Base-by-base conservation (phyloP, 2,888 invertebrate genomes). In the Agapostemon virescens region DNA sequence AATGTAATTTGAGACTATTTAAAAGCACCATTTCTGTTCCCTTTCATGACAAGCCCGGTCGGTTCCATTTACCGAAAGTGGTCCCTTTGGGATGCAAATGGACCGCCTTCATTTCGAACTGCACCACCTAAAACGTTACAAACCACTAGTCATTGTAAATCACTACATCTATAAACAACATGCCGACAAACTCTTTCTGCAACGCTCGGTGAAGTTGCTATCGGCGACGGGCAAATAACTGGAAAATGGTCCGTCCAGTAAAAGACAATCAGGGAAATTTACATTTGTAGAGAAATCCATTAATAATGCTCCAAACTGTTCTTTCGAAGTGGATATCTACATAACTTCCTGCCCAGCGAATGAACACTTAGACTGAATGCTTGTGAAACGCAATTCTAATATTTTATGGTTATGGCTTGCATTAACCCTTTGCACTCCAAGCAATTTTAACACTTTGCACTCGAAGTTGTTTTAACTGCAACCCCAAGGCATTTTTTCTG, bases 61-160 rank as follows among this genome's bases (percentile, higher is more conserved):
- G 40, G 55, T 67, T 67, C 58, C 58, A 42, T 67, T 74, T 67
- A 42, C n/a, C 36, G n/a, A 40, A 74, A 74, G 17, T 52, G 73
- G 55, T 40, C 17, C 38, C 40, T 67, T 67, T 33, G 23, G 33
- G 58, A 67, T 74, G 67, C 33, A 74, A 74, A 58, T 58, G 40
- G 67, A 33, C 36, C 26, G 23, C 26, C 38, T 38, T 15, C 52
- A 11, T 36, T 63, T 52, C 52, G 52, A 38, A 66, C 26, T 38
- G 49, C 33, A 26, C 30, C 17, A 23, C 33, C 63, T 40, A 26
- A 64, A 52, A n/a, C 36, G 26, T 38, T 49, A 13, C 23, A 49
- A 64, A 63, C 20, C 23, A 4, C 9, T 42, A 4, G 9, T 11
- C 11, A 64, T 49, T 63, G 64, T 63, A 36, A 49, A 63, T 64